These are phyloP conservation scores for Sebastes diaconus DNA, from an alignment of 2,797 vertebrate genomes.

Conservation along the genomic window DNA sequence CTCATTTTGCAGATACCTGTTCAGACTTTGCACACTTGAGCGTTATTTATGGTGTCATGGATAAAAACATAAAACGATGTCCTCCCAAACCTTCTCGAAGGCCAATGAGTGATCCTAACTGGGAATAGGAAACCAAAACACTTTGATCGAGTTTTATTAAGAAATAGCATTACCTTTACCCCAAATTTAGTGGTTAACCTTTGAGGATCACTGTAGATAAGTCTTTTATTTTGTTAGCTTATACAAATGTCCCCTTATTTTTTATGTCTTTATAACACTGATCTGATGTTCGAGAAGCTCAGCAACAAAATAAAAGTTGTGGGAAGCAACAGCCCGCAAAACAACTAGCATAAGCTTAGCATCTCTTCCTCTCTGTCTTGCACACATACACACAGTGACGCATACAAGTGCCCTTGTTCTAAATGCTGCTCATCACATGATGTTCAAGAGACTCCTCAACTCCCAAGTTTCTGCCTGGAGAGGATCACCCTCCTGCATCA, in stretches of 20 bases:
- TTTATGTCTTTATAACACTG: neutral
- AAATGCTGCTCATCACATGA: constrained; percentile 82
- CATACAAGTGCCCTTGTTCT: constrained; percentile 76
- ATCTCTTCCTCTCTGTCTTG: neutral
- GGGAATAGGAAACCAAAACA: neutral
- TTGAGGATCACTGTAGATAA: neutral
- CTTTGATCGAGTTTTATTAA: neutral
- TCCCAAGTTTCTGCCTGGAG: constrained; percentile 77
- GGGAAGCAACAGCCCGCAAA: neutral
- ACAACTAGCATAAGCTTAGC: neutral
- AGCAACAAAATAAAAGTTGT: neutral
- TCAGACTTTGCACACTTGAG: constrained; percentile 67
- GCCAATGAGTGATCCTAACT: neutral
- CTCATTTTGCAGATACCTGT: constrained; percentile 82
- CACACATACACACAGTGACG: constrained; percentile 29
- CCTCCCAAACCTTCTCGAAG: neutral
- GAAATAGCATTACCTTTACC: neutral
- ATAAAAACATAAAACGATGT: constrained; percentile 48
- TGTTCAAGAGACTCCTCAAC: constrained; percentile 82
- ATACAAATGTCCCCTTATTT: neutral
- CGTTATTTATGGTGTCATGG: constrained; percentile 57
- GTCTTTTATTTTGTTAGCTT: neutral
- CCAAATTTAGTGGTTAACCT: neutral
- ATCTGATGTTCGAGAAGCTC: neutral
- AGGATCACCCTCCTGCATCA: constrained; percentile 78